Evolutionary conservation across 2,113 vertebrate species (phyloP), one percentile per base, ranked within the genome.

Genomic region (Perca fluviatilis): DNA sequence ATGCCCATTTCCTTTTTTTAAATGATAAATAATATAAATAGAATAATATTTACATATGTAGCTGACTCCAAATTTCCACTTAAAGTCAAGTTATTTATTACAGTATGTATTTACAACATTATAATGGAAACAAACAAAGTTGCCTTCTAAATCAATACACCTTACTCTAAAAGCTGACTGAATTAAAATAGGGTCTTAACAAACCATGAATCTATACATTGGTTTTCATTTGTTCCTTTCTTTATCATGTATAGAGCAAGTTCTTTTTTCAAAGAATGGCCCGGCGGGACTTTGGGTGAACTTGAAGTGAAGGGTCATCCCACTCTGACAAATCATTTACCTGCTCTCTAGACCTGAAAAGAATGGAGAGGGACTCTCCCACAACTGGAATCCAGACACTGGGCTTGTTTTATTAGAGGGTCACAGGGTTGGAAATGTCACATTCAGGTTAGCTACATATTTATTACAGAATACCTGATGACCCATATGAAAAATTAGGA

Each of bases 261-360:
- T 47, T 49, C 0, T 21, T 57, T 18, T 53, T 83, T 13, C 13
- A 63, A 64, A 78, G 33, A 63, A 58, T 66, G 72, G 79, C 58
- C n/a, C 1, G 8, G 18, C 0, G 18, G 46, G 76, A 40, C 30
- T 57, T 11, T 74, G 30, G n/a, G 64, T 88, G 71, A 91, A 92
- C 80, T 71, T 84, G 65, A 77, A 86, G 73, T 2, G 5, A 71
- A 77, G 74, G 79, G 69, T 89, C 73, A 75, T 63, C 66, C 43
- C 15, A 13, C 64, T 74, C 80, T 85, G 50, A 89, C 84, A 90
- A 96, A 95, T 96, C 81, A 95, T 96, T 96, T 84, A 96, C 95
- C 92, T 87, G 88, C 70, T 72, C 79, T 75, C 70, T 54, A 78
- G 72, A 77, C 83, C 82, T 86, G 69, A 79, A 84, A 85, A 81